phyloP scores from a whole-genome alignment of 2,888 invertebrate genomes.

The Volucella bombylans region DNA sequence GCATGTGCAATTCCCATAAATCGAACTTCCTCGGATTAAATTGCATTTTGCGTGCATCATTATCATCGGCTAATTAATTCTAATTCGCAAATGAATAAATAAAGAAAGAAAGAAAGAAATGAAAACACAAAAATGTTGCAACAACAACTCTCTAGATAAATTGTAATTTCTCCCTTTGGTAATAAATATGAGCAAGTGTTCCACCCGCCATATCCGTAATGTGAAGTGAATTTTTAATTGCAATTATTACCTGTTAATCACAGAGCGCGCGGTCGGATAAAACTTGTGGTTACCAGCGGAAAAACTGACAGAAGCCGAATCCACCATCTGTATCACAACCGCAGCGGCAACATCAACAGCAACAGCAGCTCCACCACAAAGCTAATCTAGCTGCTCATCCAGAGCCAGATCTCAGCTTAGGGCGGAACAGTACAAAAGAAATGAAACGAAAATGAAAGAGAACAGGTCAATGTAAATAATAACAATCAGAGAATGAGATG shows the following conservation, averaged over 20 bases:
- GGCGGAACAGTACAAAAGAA: constrained; percentile 42
- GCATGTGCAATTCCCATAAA: constrained; percentile 35
- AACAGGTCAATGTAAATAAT: not conserved
- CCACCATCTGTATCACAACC: too few relatives aligned
- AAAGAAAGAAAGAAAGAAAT: constrained; percentile 8
- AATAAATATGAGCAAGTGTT: constrained; percentile 53
- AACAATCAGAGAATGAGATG: constrained; percentile 1
- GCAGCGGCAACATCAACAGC: not conserved
- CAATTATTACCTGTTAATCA: constrained; percentile 51
- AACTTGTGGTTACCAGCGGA: not conserved
- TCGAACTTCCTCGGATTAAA: constrained; percentile 35
- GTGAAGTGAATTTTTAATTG: constrained; percentile 54
- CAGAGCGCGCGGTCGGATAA: constrained; percentile 21
- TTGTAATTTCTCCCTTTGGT: constrained; percentile 27
- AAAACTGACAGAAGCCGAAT: not conserved
- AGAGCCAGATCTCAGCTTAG: not conserved
- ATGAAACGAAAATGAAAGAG: constrained; percentile 23
- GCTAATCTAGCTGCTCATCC: constrained; percentile 24
- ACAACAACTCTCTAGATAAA: constrained; percentile 18
- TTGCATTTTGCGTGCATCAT: constrained; percentile 54
- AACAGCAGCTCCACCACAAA: not conserved
- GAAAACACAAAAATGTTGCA: constrained; percentile 25
- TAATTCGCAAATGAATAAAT: constrained; percentile 47
- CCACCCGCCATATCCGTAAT: constrained; percentile 22
- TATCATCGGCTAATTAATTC: constrained; percentile 55